Percentiles rank a stretch among this genome's conserved stretches.
phyloP scores from a whole-genome alignment of 2,113 vertebrate species.

The Callaeas wilsoni region DNA sequence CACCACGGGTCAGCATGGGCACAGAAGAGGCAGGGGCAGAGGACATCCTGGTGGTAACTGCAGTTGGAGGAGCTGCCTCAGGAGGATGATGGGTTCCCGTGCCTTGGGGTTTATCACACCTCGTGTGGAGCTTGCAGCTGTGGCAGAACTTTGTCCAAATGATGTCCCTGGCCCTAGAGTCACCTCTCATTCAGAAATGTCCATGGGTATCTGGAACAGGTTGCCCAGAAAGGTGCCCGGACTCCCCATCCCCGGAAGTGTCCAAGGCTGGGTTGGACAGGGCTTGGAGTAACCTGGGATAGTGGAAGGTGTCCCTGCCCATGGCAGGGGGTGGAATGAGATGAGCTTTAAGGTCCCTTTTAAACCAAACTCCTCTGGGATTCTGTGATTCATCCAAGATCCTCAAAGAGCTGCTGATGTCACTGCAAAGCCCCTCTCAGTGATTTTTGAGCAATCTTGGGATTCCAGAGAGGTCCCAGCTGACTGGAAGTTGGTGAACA shows the following conservation, averaged over 20 bases:
- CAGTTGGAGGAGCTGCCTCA: neutral
- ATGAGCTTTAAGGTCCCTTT: neutral
- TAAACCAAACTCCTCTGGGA: neutral
- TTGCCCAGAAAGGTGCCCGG: neutral
- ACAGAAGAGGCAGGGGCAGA: neutral
- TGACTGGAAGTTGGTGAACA: neutral
- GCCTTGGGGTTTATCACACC: neutral
- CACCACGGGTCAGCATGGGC: neutral
- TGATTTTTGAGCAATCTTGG: neutral
- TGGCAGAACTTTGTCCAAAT: neutral
- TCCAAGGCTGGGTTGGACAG: neutral
- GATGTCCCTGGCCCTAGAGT: too few relatives aligned
- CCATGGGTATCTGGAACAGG: neutral
- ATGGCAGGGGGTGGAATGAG: neutral
- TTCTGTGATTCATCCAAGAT: neutral
- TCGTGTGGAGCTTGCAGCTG: fast-evolving
- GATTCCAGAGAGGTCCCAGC: neutral
- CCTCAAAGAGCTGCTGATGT: neutral
- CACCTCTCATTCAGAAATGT: neutral
- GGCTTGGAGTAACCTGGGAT: neutral
- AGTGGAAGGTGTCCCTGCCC: neutral
- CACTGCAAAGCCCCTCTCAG: neutral
- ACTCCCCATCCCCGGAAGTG: neutral
- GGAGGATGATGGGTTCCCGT: neutral
- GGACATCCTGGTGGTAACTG: neutral